These are phyloP conservation scores for Pomatostomus ruficeps DNA, from an alignment of 2,113 vertebrate genomes.

Conservation along the genomic window DNA sequence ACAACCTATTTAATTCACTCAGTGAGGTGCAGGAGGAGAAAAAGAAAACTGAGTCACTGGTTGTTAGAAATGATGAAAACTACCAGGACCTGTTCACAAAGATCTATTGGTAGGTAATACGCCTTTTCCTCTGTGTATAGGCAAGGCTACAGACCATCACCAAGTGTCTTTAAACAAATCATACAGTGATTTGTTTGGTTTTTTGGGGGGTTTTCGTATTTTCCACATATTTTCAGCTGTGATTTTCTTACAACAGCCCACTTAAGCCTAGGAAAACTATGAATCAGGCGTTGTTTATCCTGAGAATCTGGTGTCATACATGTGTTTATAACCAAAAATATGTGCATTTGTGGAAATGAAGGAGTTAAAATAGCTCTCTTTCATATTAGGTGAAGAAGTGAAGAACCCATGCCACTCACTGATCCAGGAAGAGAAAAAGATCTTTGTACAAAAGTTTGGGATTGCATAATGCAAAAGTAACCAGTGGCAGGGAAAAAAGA, in stretches of 20 bases:
- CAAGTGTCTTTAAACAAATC: background rate
- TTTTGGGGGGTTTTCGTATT: background rate
- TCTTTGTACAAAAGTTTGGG: background rate
- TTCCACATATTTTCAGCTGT: background rate
- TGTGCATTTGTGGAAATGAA: background rate
- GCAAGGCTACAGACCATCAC: background rate
- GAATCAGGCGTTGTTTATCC: background rate
- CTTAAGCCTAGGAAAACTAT: background rate
- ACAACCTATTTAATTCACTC: background rate
- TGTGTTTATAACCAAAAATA: background rate
- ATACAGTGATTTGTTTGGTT: background rate
- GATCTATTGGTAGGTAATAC: background rate
- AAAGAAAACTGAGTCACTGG: conserved; percentile 20
- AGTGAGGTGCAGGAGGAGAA: background rate
- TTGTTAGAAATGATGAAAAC: background rate
- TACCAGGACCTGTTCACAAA: background rate
- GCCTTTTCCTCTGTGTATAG: background rate
- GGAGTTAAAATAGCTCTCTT: background rate
- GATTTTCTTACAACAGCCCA: background rate
- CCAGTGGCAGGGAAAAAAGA: background rate
- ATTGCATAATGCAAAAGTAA: background rate
- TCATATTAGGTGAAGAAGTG: background rate
- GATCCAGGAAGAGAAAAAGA: background rate
- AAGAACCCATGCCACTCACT: background rate
- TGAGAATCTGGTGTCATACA: background rate